phyloP scores from a whole-genome alignment of 2,888 invertebrate genomes.

The Drosophila nigritarsus region DNA sequence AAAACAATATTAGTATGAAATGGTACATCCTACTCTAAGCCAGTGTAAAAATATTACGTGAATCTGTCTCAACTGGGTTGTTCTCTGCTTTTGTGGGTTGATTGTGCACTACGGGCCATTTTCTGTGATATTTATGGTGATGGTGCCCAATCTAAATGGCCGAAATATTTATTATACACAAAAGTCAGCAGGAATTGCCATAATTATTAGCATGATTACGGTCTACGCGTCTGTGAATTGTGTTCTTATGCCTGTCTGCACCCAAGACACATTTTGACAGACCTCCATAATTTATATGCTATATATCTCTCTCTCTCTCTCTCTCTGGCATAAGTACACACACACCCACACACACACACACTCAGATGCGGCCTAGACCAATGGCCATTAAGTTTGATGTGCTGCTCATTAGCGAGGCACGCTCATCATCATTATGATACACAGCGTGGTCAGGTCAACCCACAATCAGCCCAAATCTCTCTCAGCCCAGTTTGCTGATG shows the following conservation, averaged over 20 bases:
- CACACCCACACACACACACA: slow-evolving; percentile 8
- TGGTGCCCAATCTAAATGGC: slow-evolving; percentile 39
- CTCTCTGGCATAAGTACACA: slow-evolving; percentile 14
- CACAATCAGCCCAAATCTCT: slow-evolving; percentile 23
- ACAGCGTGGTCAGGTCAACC: slow-evolving; percentile 38
- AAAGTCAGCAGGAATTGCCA: slow-evolving; percentile 69
- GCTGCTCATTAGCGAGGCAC: slow-evolving; percentile 64
- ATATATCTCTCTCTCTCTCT: neutral
- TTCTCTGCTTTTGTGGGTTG: slow-evolving; percentile 30
- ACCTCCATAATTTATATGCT: slow-evolving; percentile 55
- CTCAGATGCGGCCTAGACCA: slow-evolving; percentile 26
- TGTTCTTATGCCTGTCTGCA: slow-evolving; percentile 66
- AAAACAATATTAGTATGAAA: slow-evolving; percentile 52
- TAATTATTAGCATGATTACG: slow-evolving; percentile 72
- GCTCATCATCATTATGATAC: slow-evolving; percentile 67
- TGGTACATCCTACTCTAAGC: neutral
- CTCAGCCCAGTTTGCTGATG: neutral
- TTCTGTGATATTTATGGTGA: slow-evolving; percentile 58
- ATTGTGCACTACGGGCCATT: slow-evolving; percentile 51
- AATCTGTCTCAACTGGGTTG: slow-evolving; percentile 18
- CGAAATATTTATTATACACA: slow-evolving; percentile 67
- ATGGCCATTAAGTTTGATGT: slow-evolving; percentile 60
- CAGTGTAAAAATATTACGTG: slow-evolving; percentile 24
- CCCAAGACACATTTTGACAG: slow-evolving; percentile 60
- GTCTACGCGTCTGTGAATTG: slow-evolving; percentile 41